A percentile compares a stretch with the other conserved stretches of the same genome.
Evolutionary conservation across 2,888 invertebrate genomes (phyloP).

Genomic region (Holacanthella duospinosa): DNA sequence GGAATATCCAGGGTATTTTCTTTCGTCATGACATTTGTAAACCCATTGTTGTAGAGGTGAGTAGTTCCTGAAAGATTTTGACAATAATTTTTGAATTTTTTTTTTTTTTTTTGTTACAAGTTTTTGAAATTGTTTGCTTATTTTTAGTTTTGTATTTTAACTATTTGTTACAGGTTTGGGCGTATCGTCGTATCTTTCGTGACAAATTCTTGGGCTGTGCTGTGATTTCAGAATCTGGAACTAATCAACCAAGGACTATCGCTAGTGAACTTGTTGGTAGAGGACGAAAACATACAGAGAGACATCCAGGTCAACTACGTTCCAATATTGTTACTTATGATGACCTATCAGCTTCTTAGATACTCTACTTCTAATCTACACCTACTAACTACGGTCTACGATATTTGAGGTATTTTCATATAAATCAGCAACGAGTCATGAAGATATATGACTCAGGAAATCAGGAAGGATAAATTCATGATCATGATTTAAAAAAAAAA

Average conservation of each 20-base stretch:
- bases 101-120: neutral
- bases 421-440: too few species aligned
- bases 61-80: too few species aligned
- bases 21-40: constrained; percentile 31
- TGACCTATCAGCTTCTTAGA: constrained; percentile 28
- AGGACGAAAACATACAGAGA: constrained; percentile 25
- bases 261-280: constrained; percentile 31
- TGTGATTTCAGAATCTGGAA: constrained; percentile 26
- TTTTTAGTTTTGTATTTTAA: constrained; percentile 2
- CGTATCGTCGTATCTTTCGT: constrained; percentile 19
- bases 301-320: constrained; percentile 31
- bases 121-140: neutral
- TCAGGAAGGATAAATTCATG: too few species aligned
- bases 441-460: too few species aligned
- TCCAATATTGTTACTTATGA: constrained; percentile 29
- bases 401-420: too few species aligned
- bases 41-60: constrained; percentile 29
- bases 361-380: too few species aligned
- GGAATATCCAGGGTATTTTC: constrained; percentile 29
- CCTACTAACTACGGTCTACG: too few species aligned
- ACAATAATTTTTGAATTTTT: neutral
- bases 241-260: constrained; percentile 20
- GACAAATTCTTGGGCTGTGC: constrained; percentile 33
- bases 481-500: too few species aligned
- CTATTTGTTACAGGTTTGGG: constrained; percentile 32